Conservation (phyloP, 1,140 invertebrate species). For the Triops longicaudatus region DNA sequence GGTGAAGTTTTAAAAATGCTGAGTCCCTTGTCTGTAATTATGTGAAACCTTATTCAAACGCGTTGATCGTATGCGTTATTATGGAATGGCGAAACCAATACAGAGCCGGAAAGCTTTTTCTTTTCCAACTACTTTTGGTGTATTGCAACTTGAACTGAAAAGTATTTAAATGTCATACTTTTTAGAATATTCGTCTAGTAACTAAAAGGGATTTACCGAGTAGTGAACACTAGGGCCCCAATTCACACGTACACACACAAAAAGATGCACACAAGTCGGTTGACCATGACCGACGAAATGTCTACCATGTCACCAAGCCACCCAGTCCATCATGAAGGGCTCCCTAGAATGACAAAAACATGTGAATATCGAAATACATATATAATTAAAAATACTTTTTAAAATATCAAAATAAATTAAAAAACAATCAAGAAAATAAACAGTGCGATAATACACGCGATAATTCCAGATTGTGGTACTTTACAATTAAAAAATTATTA, state of each 20-base stretch:
- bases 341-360: background rate
- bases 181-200: background rate
- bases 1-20: background rate
- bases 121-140: background rate
- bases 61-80: background rate
- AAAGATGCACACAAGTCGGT: background rate
- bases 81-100: background rate
- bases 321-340: background rate
- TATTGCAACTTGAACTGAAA: constrained; percentile 9
- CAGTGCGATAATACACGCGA: too few relatives aligned
- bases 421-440: too few relatives aligned
- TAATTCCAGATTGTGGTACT: too few relatives aligned
- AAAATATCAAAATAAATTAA: background rate
- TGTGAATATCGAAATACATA: too few relatives aligned
- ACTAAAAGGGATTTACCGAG: background rate
- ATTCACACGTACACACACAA: background rate
- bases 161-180: background rate
- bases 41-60: background rate
- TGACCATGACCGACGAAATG: background rate
- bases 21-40: background rate
- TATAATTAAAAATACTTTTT: background rate
- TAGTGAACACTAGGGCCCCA: background rate
- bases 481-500: too few relatives aligned
- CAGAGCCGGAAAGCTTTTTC: background rate
- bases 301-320: background rate